phyloP scores from a whole-genome alignment of 1,140 invertebrate species.

The Bombus balteatus region DNA sequence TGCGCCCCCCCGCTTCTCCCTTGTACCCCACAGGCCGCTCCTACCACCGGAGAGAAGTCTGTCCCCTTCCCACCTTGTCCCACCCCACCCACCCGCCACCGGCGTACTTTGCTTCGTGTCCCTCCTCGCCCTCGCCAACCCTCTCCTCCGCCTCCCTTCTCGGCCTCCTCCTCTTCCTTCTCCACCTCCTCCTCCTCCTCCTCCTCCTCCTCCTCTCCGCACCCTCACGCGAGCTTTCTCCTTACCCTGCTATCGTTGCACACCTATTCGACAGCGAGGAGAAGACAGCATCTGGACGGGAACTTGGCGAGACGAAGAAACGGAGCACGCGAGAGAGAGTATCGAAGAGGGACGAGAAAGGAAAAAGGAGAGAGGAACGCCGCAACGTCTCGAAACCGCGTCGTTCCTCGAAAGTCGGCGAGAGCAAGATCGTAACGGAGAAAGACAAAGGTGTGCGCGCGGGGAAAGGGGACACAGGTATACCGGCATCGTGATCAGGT shows the following conservation, averaged over 20 bases:
- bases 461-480: constrained; percentile 52
- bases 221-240: constrained; percentile 51
- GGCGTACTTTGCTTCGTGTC: constrained; percentile 50
- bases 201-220: not conserved
- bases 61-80: constrained; percentile 50
- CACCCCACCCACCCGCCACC: constrained; percentile 52
- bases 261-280: constrained; percentile 43
- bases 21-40: constrained; percentile 42
- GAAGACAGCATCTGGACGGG: constrained; percentile 52
- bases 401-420: constrained; percentile 41
- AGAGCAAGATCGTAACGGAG: constrained; percentile 27
- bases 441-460: not conserved
- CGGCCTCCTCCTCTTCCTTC: not conserved
- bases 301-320: constrained; percentile 43
- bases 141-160: not conserved
- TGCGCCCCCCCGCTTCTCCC: constrained; percentile 71
- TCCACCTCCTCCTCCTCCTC: not conserved
- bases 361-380: constrained; percentile 41
- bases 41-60: constrained; percentile 58
- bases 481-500: constrained; percentile 38
- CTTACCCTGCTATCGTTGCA: constrained; percentile 16
- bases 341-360: constrained; percentile 9
- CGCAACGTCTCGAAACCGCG: constrained; percentile 5
- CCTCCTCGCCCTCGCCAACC: constrained; percentile 26
- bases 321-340: constrained; percentile 55